A percentile compares a stretch with the other conserved stretches of the same genome.
Conservation (phyloP, 2,888 invertebrate genomes). For the Eudemis profundana region DNA sequence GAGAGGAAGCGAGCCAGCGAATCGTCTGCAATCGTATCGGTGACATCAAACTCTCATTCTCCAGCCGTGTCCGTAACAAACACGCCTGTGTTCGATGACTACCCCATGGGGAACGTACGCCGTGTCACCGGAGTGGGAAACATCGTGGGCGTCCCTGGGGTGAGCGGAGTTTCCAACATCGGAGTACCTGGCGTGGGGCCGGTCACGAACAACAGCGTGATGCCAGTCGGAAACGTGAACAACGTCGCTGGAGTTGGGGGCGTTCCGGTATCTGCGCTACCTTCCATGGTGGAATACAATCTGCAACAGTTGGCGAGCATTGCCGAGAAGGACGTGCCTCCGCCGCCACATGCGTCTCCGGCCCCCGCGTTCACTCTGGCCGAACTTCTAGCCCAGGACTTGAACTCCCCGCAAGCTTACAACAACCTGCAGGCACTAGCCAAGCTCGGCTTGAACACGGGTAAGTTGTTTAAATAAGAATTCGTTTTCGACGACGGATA, state of each 20-base stretch:
- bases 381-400: conserved; percentile 90
- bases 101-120: conserved; percentile 83
- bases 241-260: conserved; percentile 66
- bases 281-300: conserved; percentile 94
- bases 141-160: conserved; percentile 66
- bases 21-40: conserved; percentile 74
- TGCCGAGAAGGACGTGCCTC: conserved; percentile 88
- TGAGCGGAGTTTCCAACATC: conserved; percentile 57
- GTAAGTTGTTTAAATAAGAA: conserved; percentile 69
- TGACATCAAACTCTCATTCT: conserved; percentile 76
- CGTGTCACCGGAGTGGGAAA: conserved; percentile 69
- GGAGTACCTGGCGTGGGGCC: conserved; percentile 57
- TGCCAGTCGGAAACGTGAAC: conserved; percentile 68
- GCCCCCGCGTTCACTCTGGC: conserved; percentile 90
- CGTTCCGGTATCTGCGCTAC: conserved; percentile 69
- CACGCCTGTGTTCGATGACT: conserved; percentile 92
- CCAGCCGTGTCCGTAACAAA: conserved; percentile 85
- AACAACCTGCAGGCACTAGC: conserved; percentile 96
- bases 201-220: conserved; percentile 66
- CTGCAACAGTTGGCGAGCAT: conserved; percentile 93
- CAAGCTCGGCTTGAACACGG: conserved; percentile 91
- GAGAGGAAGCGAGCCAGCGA: conserved; percentile 83
- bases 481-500: not conserved
- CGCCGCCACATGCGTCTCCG: conserved; percentile 83
- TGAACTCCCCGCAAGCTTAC: conserved; percentile 90